A percentile compares a stretch with the other conserved stretches of the same genome.
Conservation (phyloP, 2,113 vertebrate species). For the Lynx canadensis region DNA sequence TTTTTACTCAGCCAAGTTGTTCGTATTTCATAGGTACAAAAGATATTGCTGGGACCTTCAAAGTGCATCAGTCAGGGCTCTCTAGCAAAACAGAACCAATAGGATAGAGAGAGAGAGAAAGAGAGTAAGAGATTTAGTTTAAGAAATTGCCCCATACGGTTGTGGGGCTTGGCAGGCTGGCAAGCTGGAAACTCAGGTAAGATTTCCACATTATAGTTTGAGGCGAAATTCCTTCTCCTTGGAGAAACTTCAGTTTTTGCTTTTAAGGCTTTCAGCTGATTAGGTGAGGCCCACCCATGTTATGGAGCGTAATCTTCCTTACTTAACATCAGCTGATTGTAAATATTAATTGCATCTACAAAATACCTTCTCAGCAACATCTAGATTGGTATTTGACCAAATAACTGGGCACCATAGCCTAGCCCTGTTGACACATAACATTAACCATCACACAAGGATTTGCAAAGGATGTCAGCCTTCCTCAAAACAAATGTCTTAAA, state of each 20-base stretch:
- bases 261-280: not conserved
- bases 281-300: not conserved
- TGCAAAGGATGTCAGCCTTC: not conserved
- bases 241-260: not conserved
- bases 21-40: slow-evolving; percentile 44
- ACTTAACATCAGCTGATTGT: not conserved
- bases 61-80: not conserved
- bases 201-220: not conserved
- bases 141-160: not conserved
- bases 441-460: not conserved
- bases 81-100: not conserved
- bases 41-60: not conserved
- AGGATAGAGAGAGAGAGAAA: not conserved
- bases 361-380: not conserved
- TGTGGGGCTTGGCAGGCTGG: not conserved
- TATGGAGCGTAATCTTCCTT: not conserved
- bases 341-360: not conserved
- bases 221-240: not conserved
- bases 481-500: not conserved
- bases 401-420: not conserved
- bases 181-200: not conserved
- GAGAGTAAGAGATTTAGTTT: not conserved
- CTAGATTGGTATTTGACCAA: not conserved
- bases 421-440: not conserved
- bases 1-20: slow-evolving; percentile 42